Base-by-base conservation (phyloP, 2,113 vertebrate genomes). In the Melanerpes aurifrons region DNA sequence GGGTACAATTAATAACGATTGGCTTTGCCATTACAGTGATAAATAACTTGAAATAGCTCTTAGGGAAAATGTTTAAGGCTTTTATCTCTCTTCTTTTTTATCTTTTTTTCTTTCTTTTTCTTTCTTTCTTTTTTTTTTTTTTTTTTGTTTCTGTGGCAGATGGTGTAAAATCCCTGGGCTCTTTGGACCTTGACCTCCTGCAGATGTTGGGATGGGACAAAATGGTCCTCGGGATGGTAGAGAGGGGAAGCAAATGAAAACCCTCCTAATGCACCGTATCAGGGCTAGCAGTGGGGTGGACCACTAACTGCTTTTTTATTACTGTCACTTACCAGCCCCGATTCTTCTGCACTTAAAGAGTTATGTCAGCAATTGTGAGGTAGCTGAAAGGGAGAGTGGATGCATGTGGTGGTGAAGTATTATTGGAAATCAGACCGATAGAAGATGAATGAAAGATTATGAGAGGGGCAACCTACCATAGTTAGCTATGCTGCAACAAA, bases 191-290 rank as follows among this genome's bases (percentile, higher is more conserved):
- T 98, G 98, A 98, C 98, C 98, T 98, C 98, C 98, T 97, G 97
- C 98, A 99, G 98, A 98, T 98, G 98, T 97, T 97, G 97, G 87
- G 82, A 97, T 96, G 17, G 89, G 96, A 94, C 96, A 97, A 96
- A 98, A 96, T 96, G 94, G 31, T 81, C 87, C 82, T 81, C 10
- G 71, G 92, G 91, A 93, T 91, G 79, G 87, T 90, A 94, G 96
- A 94, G 86, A 87, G 77, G 77, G 94, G 93, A 95, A 94, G 91
- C 92, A 94, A 98, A 83, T 90, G 96, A 98, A 99, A 97, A 98
- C 97, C 82, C 97, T 97, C 87, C 95, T 99, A 99, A 99, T 96
- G 95, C 82, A 95, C 98, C 99, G 89, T 98, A 98, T 97, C 98
- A 95, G 88, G 97, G 96, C 95, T 91, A 97, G 98, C 98, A 98